Evolutionary conservation across 2,888 invertebrate species (phyloP).

Genomic region (Antitype chi): DNA sequence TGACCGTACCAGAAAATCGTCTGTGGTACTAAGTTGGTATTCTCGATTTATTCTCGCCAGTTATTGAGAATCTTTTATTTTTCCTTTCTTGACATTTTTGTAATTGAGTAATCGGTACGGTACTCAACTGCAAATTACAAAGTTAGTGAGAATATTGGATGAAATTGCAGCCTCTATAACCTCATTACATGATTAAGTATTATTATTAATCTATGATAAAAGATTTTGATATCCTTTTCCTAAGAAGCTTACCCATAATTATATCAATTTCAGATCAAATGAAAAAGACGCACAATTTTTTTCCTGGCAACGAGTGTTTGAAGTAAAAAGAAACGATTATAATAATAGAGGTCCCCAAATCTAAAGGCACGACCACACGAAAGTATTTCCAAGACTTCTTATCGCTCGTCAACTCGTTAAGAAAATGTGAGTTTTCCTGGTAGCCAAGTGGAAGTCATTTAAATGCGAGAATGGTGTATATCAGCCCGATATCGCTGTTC

Average conservation of each 20-base stretch:
- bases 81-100: neutral
- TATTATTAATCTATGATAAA: neutral
- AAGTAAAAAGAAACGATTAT: conserved; percentile 43
- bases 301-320: conserved; percentile 22
- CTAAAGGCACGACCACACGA: conserved; percentile 18
- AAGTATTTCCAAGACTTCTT: conserved; percentile 35
- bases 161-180: neutral
- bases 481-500: conserved; percentile 73
- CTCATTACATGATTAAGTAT: neutral
- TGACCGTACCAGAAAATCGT: conserved; percentile 14
- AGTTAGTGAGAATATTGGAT: neutral
- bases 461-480: conserved; percentile 71
- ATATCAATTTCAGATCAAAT: conserved; percentile 8
- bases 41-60: conserved; percentile 8
- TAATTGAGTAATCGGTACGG: neutral
- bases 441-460: conserved; percentile 68
- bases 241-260: neutral
- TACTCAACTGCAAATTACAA: neutral
- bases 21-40: conserved; percentile 1
- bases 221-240: neutral
- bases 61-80: neutral
- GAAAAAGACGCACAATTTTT: neutral
- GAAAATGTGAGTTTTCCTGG: conserved; percentile 64
- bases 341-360: conserved; percentile 43
- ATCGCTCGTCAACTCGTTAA: conserved; percentile 50